Conservation (phyloP, 2,888 invertebrate species). For the Silvanus unidentatus region DNA sequence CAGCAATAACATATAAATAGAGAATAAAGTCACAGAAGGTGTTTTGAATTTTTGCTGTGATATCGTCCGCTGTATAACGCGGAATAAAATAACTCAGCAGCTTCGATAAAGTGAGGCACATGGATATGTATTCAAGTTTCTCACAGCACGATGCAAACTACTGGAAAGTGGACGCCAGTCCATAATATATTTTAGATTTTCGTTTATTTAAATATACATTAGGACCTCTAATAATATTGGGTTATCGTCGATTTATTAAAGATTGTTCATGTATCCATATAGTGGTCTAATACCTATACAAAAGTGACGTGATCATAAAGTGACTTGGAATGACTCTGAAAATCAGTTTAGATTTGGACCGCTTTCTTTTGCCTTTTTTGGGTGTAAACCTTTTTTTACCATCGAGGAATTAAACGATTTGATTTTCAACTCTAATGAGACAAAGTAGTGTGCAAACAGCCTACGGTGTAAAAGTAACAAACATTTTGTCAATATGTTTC, state of each 20-base stretch:
- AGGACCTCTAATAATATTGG: constrained; percentile 10
- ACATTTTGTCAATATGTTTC: neutral
- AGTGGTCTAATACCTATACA: too few species aligned
- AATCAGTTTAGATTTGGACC: too few species aligned
- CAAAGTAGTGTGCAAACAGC: too few species aligned
- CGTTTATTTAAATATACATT: constrained; percentile 6
- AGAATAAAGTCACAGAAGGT: constrained; percentile 1
- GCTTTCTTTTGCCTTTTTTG: too few species aligned
- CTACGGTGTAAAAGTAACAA: too few species aligned
- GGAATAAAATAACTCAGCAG: constrained; percentile 27
- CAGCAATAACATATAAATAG: neutral
- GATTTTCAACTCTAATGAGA: too few species aligned
- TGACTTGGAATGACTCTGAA: too few species aligned
- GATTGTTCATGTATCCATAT: too few species aligned
- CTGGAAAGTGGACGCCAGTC: constrained; percentile 23
- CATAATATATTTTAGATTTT: constrained; percentile 18
- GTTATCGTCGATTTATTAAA: too few species aligned
- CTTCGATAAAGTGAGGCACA: constrained; percentile 27
- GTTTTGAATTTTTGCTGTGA: constrained; percentile 18
- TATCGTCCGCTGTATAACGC: constrained; percentile 26
- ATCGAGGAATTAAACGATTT: too few species aligned
- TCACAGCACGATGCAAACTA: constrained; percentile 29
- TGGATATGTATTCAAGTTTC: constrained; percentile 28
- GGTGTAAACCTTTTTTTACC: too few species aligned
- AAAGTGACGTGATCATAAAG: too few species aligned